Conservation (phyloP, 2,888 invertebrate genomes). For the Gandaritis pyraliata region DNA sequence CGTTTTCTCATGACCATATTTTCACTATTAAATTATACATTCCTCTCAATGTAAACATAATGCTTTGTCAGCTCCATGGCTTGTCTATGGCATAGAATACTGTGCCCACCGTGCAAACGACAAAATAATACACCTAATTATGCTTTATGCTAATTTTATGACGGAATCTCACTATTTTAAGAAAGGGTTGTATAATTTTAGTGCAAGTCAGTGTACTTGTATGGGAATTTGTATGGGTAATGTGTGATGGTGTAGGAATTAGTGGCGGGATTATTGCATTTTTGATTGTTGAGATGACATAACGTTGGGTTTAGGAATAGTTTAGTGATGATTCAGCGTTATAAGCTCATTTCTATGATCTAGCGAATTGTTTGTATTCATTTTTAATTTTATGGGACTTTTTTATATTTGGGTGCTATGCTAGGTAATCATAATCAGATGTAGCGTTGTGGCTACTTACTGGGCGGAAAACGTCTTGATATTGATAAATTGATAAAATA, state of each 20-base stretch:
- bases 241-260: constrained; percentile 66
- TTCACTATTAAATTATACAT: constrained; percentile 81
- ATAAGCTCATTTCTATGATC: constrained; percentile 40
- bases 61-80: constrained; percentile 55
- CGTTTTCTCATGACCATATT: constrained; percentile 77
- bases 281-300: constrained; percentile 50
- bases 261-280: constrained; percentile 54
- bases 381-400: constrained; percentile 29
- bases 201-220: constrained; percentile 53
- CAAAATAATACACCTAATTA: constrained; percentile 78
- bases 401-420: background rate
- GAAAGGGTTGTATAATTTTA: constrained; percentile 71
- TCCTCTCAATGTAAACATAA: constrained; percentile 80
- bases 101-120: constrained; percentile 76
- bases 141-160: constrained; percentile 79
- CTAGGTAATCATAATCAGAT: too few species aligned
- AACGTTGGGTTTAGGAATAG: constrained; percentile 48
- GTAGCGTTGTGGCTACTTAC: too few species aligned
- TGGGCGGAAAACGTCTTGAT: too few species aligned
- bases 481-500: too few species aligned
- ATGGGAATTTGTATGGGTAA: constrained; percentile 71
- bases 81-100: constrained; percentile 63
- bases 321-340: constrained; percentile 39
- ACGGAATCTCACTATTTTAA: constrained; percentile 57
- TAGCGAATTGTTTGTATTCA: constrained; percentile 32